A percentile compares a stretch with the other conserved stretches of the same genome.
phyloP scores from a whole-genome alignment of 2,113 vertebrate genomes.

The Barbus barbus region DNA sequence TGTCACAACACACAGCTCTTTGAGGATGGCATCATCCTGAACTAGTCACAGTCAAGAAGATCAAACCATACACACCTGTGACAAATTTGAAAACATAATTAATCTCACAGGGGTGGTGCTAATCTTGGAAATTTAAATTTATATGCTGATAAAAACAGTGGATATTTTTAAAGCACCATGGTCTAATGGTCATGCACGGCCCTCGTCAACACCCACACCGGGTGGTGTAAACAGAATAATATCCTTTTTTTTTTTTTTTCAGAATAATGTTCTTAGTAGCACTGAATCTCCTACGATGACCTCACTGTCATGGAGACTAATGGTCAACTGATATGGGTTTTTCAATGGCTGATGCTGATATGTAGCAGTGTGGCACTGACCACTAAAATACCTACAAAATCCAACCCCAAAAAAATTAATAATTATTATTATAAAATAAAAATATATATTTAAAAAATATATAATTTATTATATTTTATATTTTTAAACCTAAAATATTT shows the following conservation, averaged over 20 bases:
- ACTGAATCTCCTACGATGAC: not conserved
- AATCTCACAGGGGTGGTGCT: not conserved
- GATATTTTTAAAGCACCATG: not conserved
- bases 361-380: not conserved
- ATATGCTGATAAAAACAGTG: not conserved
- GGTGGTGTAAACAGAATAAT: not conserved
- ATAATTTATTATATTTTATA: not conserved
- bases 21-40: not conserved
- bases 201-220: not conserved
- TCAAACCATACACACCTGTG: slow-evolving; percentile 16
- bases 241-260: too few relatives aligned
- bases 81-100: not conserved
- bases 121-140: not conserved
- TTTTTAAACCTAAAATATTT: not conserved
- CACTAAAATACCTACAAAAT: not conserved
- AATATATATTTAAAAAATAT: too few relatives aligned
- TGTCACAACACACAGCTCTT: slow-evolving; percentile 26
- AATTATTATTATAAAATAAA: too few relatives aligned
- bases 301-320: not conserved
- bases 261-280: not conserved
- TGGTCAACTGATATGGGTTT: not conserved
- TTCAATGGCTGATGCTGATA: not conserved
- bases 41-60: not conserved
- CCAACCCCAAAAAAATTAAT: too few relatives aligned
- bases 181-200: not conserved